Percentiles rank a stretch among this genome's conserved stretches.
Conservation (phyloP, 2,113 vertebrate species). For the Sula dactylatra region DNA sequence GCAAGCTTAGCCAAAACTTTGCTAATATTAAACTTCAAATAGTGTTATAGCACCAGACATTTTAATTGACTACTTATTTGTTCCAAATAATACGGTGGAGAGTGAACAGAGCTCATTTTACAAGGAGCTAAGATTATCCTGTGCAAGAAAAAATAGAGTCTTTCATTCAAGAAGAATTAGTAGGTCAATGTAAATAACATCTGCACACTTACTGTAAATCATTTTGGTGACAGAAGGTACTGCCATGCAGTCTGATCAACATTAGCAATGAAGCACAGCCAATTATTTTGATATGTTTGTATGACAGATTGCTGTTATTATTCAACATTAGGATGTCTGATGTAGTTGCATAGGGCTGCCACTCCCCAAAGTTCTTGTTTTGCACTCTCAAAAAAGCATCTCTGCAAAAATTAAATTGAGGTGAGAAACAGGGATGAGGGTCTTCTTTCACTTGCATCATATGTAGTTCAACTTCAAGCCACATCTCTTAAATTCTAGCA, state of each 20-base stretch:
- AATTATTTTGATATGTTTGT: conserved; percentile 60
- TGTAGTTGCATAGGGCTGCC: background rate
- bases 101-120: conserved; percentile 1
- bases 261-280: conserved; percentile 49
- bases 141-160: conserved; percentile 6
- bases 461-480: background rate
- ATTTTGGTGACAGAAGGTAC: conserved; percentile 61
- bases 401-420: background rate
- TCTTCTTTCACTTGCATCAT: background rate
- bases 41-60: background rate
- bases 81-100: background rate
- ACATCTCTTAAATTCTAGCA: background rate
- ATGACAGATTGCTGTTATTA: conserved; percentile 65
- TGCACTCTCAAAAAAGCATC: background rate
- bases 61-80: conserved; percentile 1
- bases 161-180: conserved; percentile 28
- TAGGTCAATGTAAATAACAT: conserved; percentile 61
- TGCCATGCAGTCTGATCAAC: conserved; percentile 58
- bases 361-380: background rate
- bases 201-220: conserved; percentile 50
- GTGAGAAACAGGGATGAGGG: background rate
- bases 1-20: background rate
- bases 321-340: conserved; percentile 43
- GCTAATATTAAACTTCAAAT: background rate
- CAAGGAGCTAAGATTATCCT: background rate